A percentile compares a stretch with the other conserved stretches of the same genome.
phyloP scores from a whole-genome alignment of 2,888 invertebrate genomes.

The Nemoura dubitans region DNA sequence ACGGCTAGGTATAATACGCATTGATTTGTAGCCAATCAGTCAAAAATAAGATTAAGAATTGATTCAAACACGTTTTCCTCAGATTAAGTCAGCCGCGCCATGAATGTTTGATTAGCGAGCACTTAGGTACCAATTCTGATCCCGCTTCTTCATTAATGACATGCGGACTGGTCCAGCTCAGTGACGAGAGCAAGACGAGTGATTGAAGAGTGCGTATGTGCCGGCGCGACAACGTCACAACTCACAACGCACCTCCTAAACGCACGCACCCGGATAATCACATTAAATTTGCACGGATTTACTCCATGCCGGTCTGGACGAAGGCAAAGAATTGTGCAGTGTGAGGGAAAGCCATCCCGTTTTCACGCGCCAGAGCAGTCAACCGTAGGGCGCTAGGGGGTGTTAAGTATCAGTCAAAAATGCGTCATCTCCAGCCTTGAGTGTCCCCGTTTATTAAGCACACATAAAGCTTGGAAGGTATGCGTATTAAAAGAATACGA shows the following conservation, averaged over 20 bases:
- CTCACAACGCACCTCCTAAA: not conserved
- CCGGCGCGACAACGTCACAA: not conserved
- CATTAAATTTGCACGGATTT: not conserved
- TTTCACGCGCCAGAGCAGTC: not conserved
- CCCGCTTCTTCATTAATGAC: not conserved
- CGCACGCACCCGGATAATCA: not conserved
- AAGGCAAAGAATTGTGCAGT: not conserved
- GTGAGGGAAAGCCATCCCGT: not conserved
- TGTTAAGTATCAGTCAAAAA: constrained; percentile 7
- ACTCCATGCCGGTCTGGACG: not conserved
- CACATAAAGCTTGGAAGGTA: not conserved
- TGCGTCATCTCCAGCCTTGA: not conserved
- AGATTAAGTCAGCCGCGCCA: too few species aligned
- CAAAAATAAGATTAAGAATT: too few species aligned
- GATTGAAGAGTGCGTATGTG: not conserved
- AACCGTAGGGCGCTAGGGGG: not conserved
- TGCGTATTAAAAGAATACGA: constrained; percentile 7
- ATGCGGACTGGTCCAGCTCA: not conserved
- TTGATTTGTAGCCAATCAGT: too few species aligned
- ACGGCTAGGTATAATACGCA: too few species aligned
- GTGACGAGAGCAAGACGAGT: not conserved
- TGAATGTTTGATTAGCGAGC: too few species aligned
- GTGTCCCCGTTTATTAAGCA: not conserved
- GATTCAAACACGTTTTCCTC: too few species aligned
- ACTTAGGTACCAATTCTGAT: not conserved